These are phyloP conservation scores for Thripadectes ignobilis DNA, from an alignment of 2,797 vertebrate species.

Conservation along the genomic window DNA sequence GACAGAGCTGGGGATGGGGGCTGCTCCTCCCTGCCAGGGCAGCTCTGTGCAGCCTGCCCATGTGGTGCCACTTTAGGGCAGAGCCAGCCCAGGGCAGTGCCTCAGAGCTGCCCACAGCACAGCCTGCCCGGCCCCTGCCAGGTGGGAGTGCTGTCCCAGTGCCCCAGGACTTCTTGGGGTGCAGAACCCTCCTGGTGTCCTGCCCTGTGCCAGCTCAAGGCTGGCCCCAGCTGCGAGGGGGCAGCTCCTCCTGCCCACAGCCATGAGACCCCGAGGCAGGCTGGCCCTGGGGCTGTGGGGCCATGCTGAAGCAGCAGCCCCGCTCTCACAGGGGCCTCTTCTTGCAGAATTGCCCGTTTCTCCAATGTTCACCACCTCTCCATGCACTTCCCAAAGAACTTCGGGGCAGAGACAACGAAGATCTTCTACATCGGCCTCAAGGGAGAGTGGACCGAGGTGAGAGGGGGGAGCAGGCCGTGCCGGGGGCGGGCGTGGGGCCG, in stretches of 20 bases:
- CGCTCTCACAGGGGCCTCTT: not conserved
- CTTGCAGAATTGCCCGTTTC: slow-evolving; percentile 90
- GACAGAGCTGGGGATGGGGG: not conserved
- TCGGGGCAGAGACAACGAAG: slow-evolving; percentile 89
- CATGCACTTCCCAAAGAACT: slow-evolving; percentile 95
- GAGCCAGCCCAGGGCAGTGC: not conserved
- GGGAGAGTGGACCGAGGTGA: slow-evolving; percentile 92
- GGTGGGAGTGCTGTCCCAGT: not conserved
- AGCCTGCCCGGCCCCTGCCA: too few relatives aligned
- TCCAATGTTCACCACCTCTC: slow-evolving; percentile 92
- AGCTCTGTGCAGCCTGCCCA: not conserved
- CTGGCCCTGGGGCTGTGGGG: too few relatives aligned
- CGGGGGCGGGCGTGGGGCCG: too few relatives aligned
- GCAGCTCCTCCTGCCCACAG: not conserved
- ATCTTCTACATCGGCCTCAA: slow-evolving; percentile 94
- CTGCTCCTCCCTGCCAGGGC: not conserved
- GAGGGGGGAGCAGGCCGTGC: not conserved
- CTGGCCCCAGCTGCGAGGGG: not conserved
- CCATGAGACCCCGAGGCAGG: too few relatives aligned
- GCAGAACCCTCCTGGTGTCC: accelerated
- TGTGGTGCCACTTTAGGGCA: accelerated
- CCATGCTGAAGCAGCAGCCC: too few relatives aligned
- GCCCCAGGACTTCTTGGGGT: not conserved
- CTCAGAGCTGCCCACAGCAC: not conserved
- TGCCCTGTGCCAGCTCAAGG: not conserved